Evolutionary conservation across 2,797 vertebrate genomes (phyloP).

Genomic region (Molossus alvarezi): DNA sequence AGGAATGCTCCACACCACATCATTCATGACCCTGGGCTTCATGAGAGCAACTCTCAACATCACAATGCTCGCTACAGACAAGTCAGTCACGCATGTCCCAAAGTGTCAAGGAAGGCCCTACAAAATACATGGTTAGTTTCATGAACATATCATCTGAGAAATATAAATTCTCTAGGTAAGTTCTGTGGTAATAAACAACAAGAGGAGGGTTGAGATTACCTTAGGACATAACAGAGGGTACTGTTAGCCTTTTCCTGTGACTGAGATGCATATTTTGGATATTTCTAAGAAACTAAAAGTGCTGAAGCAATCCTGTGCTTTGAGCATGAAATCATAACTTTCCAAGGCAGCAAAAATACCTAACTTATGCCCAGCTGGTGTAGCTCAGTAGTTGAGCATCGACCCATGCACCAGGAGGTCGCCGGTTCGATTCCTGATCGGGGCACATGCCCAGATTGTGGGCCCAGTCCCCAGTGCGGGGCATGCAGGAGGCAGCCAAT

Average conservation of each 20-base stretch:
- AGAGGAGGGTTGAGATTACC: not conserved
- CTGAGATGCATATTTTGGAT: not conserved
- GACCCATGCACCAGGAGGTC: too few species aligned
- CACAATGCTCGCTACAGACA: not conserved
- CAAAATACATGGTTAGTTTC: not conserved
- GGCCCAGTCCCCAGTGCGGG: too few species aligned
- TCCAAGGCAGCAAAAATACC: slow-evolving; percentile 49
- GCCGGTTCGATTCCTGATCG: too few species aligned
- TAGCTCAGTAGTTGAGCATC: too few species aligned
- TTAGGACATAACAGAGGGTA: not conserved
- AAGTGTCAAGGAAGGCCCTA: slow-evolving; percentile 18
- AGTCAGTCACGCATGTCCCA: not conserved
- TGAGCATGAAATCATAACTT: slow-evolving; percentile 6
- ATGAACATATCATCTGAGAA: not conserved
- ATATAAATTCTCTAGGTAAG: not conserved
- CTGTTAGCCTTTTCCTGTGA: not conserved
- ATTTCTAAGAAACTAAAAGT: slow-evolving; percentile 21
- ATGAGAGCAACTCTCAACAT: slow-evolving; percentile 64
- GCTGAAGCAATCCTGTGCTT: not conserved
- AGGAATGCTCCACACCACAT: slow-evolving; percentile 67
- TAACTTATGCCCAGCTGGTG: too few species aligned
- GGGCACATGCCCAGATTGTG: too few species aligned
- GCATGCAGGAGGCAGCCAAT: too few species aligned
- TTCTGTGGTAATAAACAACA: not conserved
- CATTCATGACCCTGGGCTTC: slow-evolving; percentile 70